These are phyloP conservation scores for Xyliphius kryptos DNA, from an alignment of 2,113 vertebrate genomes.

Conservation along the genomic window DNA sequence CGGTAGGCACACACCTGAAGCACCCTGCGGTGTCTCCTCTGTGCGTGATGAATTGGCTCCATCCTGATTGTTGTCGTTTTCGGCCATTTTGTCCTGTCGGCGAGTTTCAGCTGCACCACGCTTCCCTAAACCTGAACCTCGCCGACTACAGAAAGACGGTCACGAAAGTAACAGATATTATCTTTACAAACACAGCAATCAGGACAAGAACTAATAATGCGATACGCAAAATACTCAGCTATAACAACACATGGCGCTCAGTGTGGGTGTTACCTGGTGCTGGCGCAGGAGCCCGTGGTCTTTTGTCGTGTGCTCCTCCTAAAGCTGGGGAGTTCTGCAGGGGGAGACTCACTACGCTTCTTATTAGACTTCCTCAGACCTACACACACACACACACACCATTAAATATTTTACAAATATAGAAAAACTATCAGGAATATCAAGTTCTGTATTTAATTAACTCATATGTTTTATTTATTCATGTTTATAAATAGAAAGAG, in stretches of 20 bases:
- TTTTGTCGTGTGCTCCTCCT: slow-evolving; percentile 99
- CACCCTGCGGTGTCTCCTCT: slow-evolving; percentile 94
- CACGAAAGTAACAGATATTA: too few species aligned
- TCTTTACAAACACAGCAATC: too few species aligned
- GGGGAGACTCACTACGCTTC: slow-evolving; percentile 98
- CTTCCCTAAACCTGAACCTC: slow-evolving; percentile 99
- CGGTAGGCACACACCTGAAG: too few species aligned
- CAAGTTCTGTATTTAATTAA: too few species aligned
- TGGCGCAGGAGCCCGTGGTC: slow-evolving; percentile 99
- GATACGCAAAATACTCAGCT: too few species aligned
- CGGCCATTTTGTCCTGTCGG: slow-evolving; percentile 98
- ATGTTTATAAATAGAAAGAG: too few species aligned
- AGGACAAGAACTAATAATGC: too few species aligned
- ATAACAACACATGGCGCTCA: too few species aligned
- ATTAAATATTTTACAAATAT: too few species aligned
- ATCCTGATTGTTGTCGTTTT: slow-evolving; percentile 96
- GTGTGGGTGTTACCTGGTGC: slow-evolving; percentile 97
- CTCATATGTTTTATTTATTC: too few species aligned
- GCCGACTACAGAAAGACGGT: slow-evolving; percentile 74
- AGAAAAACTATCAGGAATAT: too few species aligned
- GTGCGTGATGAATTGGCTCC: slow-evolving; percentile 93
- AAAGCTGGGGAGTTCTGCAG: slow-evolving; percentile 99
- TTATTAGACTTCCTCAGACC: slow-evolving; percentile 96
- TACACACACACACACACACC: too few species aligned
- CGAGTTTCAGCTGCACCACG: slow-evolving; percentile 98